Percentiles rank a stretch among this genome's conserved stretches.
Conservation (phyloP, 2,113 vertebrate genomes). For the Neoarius graeffei region DNA sequence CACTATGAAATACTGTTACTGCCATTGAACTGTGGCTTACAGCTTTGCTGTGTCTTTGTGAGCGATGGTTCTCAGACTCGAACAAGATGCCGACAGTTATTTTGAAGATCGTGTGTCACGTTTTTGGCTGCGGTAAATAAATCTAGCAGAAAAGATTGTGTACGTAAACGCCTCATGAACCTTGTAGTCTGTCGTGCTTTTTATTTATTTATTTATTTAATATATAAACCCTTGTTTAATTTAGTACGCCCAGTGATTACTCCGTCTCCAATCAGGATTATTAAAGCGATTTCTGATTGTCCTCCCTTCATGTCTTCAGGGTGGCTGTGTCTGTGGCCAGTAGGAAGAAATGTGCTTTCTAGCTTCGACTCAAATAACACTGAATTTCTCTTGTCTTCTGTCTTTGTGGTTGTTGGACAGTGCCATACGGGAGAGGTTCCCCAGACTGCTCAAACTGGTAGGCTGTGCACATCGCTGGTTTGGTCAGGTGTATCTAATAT, state of each 20-base stretch:
- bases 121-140: slow-evolving; percentile 10
- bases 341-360: neutral
- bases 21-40: neutral
- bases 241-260: neutral
- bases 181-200: too few species aligned
- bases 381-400: slow-evolving; percentile 45
- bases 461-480: slow-evolving; percentile 49
- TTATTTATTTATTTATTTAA: neutral
- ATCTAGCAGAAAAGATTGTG: neutral
- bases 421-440: slow-evolving; percentile 74
- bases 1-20: neutral
- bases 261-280: too few species aligned
- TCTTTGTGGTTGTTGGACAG: slow-evolving; percentile 69
- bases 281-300: neutral
- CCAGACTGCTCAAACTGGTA: slow-evolving; percentile 77
- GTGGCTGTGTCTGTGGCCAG: slow-evolving; percentile 6
- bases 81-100: neutral
- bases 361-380: neutral
- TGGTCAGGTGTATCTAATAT: neutral
- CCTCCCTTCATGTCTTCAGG: neutral
- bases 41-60: neutral
- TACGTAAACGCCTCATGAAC: neutral
- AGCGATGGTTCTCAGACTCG: neutral
- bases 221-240: neutral
- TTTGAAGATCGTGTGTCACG: neutral